Conservation (phyloP, 37 sponge, comb jelly and placozoan genomes). For the Agelas oroides region DNA sequence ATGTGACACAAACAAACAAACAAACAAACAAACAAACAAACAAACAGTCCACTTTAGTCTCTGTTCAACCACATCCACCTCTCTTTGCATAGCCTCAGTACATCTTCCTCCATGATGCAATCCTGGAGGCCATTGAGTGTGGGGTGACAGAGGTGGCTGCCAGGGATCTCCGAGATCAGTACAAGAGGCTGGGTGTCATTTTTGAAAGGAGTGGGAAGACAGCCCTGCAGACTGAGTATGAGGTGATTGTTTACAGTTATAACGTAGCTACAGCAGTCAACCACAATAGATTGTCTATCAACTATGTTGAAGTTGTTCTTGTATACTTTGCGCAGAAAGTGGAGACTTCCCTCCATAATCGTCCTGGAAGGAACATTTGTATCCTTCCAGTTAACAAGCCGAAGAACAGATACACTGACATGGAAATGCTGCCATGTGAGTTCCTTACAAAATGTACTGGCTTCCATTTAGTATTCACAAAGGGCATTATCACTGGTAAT, state of each 20-base stretch:
- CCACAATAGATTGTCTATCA: too few species aligned
- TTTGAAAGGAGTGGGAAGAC: constrained; percentile 43
- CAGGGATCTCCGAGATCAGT: constrained; percentile 66
- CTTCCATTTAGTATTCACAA: background rate
- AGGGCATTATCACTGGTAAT: background rate
- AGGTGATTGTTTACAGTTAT: background rate
- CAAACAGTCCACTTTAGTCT: too few species aligned
- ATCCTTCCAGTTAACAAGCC: constrained; percentile 37
- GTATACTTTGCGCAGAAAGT: constrained; percentile 15
- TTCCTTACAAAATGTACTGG: background rate
- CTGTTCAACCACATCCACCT: too few species aligned
- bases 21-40: too few species aligned
- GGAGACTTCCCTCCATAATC: constrained; percentile 17
- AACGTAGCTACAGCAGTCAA: too few species aligned
- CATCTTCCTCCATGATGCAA: constrained; percentile 93
- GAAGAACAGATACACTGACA: constrained; percentile 78
- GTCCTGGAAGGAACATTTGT: background rate
- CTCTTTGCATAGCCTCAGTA: constrained; percentile 83
- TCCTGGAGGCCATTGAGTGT: constrained; percentile 91
- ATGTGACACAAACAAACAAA: too few species aligned
- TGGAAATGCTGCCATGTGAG: constrained; percentile 70
- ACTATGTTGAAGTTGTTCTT: too few species aligned
- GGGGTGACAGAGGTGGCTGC: constrained; percentile 88
- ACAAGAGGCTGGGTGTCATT: constrained; percentile 41
- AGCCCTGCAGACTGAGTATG: constrained; percentile 57